Evolutionary conservation across 2,888 invertebrate species (phyloP), one percentile per base, ranked within the genome.

Genomic region (Autographa pulchrina): DNA sequence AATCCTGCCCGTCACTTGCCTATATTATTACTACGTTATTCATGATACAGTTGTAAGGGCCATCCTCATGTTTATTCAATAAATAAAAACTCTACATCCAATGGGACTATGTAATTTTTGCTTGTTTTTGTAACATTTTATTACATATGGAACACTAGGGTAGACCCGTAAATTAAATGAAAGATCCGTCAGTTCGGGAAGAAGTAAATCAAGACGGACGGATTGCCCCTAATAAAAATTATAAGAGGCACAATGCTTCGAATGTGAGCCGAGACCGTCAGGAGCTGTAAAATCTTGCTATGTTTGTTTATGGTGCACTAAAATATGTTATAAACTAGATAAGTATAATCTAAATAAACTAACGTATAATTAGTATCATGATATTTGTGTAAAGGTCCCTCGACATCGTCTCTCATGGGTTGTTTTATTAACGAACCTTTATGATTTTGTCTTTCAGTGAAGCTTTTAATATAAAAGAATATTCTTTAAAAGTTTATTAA

Each of bases 221-320:
- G 94, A 96, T 96, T 95, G 96, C 95, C 95, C 93, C 94, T 93
- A 95, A 95, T 96, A 95, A 96, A 96, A 96, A 96, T 95, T 96
- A 96, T 96, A 96, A 95, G 94, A 94, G 93, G 94, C 95, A 95
- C 95, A 96, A 96, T 95, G 92, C 91, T 85, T 91, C 91, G 92
- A 93, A 93, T 94, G 94, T 93, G 94, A 92, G 91, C 88, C 92
- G 92, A 88, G 92, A 91, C 91, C 92, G 94, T 90, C 94, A 93
- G 94, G 92, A 93, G 95, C 92, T 91, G 93, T 95, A 95, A 95
- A 95, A 92, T 92, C 93, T 92, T 90, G 92, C 94, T 94, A 92
- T 95, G 95, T 95, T 96, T 95, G 95, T 95, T 95, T 96, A 96
- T 94, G 93, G 90, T 91, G 92, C 95, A 95, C 94, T 96, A 95